A percentile compares a stretch with the other conserved stretches of the same genome.
phyloP scores from a whole-genome alignment of 2,797 vertebrate species.

The Hypotaenidia philippensis region DNA sequence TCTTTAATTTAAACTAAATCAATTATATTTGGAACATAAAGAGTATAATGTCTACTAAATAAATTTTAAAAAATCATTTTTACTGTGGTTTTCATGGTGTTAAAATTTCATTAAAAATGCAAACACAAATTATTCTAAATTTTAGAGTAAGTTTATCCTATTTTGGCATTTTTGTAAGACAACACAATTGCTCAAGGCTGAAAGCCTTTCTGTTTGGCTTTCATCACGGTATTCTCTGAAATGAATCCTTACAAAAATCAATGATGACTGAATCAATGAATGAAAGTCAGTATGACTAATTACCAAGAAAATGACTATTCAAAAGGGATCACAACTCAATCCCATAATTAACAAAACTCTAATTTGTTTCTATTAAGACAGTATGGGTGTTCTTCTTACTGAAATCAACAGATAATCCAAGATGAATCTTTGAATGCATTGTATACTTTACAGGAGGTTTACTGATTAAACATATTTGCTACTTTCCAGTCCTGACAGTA shows the following conservation, averaged over 20 bases:
- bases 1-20: not conserved
- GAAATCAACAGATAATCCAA: not conserved
- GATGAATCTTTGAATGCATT: not conserved
- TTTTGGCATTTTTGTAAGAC: not conserved
- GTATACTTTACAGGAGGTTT: not conserved
- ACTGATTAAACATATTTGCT: not conserved
- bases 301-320: slow-evolving; percentile 15
- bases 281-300: slow-evolving; percentile 43
- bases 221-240: not conserved
- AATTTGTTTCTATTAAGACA: not conserved
- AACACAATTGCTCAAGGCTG: not conserved
- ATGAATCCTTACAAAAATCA: slow-evolving; percentile 30
- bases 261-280: slow-evolving; percentile 9
- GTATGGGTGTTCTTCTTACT: not conserved
- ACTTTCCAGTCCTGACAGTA: not conserved
- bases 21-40: not conserved
- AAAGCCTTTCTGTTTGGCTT: not conserved
- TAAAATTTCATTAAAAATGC: not conserved
- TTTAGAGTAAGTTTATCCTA: not conserved
- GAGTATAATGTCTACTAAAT: not conserved
- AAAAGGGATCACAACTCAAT: not conserved
- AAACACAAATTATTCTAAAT: not conserved
- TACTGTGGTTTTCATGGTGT: not conserved
- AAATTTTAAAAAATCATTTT: fast-evolving
- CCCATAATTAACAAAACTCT: not conserved